phyloP scores from a whole-genome alignment of 2,113 vertebrate species.

The Ammospiza nelsoni region DNA sequence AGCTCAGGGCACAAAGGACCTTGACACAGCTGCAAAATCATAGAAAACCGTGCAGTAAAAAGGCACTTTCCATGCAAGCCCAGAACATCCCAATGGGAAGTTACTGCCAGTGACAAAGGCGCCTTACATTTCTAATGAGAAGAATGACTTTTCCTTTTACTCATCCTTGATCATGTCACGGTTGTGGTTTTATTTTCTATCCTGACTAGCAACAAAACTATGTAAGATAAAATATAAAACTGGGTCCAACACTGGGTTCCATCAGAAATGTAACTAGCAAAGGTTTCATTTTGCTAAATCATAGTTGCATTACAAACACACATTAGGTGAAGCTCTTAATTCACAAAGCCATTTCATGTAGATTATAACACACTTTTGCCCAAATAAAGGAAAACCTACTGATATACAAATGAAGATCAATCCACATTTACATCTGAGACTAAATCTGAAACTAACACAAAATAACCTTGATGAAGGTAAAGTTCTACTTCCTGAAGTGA shows the following conservation, averaged over 20 bases:
- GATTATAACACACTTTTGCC: not conserved
- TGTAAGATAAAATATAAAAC: fast-evolving
- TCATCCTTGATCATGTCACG: not conserved
- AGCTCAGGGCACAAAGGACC: not conserved
- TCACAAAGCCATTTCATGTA: not conserved
- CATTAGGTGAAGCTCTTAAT: not conserved
- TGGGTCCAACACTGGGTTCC: fast-evolving
- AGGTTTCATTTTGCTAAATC: not conserved
- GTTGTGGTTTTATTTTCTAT: not conserved
- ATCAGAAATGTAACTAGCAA: not conserved
- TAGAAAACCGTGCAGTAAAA: not conserved
- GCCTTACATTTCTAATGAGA: not conserved
- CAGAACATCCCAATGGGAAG: not conserved
- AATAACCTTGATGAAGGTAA: not conserved
- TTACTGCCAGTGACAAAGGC: not conserved
- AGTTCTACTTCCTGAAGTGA: not conserved
- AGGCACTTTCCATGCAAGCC: not conserved
- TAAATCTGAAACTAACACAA: not conserved
- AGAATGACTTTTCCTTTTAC: not conserved
- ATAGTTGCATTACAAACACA: not conserved
- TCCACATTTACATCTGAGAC: not conserved
- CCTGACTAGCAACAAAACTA: not conserved
- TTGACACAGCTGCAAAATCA: not conserved
- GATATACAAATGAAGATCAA: not conserved
- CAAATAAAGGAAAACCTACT: not conserved